Evolutionary conservation across 2,888 invertebrate species (phyloP).

Genomic region (Patella pellucida): DNA sequence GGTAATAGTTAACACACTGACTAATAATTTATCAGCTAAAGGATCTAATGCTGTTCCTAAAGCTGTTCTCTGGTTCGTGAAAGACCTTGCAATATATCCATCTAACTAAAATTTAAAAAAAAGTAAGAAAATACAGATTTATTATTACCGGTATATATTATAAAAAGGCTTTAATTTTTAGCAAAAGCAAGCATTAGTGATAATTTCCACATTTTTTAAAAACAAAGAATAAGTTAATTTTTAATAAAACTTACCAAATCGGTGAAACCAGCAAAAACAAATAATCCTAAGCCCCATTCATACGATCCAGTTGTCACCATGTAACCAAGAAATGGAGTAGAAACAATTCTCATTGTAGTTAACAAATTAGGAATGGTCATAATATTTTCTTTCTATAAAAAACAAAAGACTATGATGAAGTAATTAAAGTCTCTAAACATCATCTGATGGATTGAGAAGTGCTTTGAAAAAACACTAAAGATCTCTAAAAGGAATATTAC

Average conservation of each 20-base stretch:
- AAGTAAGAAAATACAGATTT: neutral
- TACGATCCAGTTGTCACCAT: constrained; percentile 87
- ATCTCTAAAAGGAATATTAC: no score
- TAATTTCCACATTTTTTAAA: no score
- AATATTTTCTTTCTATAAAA: constrained; percentile 82
- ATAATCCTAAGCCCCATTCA: constrained; percentile 82
- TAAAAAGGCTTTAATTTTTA: no score
- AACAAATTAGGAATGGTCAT: constrained; percentile 94
- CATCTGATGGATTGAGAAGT: no score
- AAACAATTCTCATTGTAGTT: constrained; percentile 85
- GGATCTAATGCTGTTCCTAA: constrained; percentile 96
- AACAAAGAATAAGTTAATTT: no score
- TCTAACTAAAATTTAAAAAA: constrained; percentile 80
- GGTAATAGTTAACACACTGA: constrained; percentile 89
- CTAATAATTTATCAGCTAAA: constrained; percentile 94
- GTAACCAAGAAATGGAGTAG: constrained; percentile 91
- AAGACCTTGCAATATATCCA: constrained; percentile 95
- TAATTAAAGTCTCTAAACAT: no score
- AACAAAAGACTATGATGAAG: neutral
- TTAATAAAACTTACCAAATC: constrained; percentile 39
- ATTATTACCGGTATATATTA: no score
- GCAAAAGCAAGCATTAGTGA: no score
- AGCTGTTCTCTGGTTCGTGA: constrained; percentile 90
- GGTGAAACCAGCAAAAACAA: constrained; percentile 89
- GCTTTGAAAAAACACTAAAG: no score